Percentiles rank a stretch among this genome's conserved stretches.
Conservation (phyloP, 35 echinoderm and acorn worm species). For the Stichopus chloronotus region DNA sequence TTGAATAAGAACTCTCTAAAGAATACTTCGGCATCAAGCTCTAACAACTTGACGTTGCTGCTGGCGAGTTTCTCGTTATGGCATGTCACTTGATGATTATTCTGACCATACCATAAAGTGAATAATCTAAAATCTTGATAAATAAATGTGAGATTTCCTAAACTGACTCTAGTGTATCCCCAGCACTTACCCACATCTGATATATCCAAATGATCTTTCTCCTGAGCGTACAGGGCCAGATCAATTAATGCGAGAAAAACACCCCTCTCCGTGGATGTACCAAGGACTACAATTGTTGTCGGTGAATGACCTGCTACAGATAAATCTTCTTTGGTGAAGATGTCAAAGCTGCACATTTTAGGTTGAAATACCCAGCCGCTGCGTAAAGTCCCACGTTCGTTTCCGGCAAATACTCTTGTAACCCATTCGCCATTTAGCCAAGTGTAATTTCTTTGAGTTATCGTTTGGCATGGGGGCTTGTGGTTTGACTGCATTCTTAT, state of each 20-base stretch:
- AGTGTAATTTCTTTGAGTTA: background rate
- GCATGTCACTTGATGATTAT: background rate
- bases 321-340: constrained; percentile 18
- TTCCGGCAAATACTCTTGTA: background rate
- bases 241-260: constrained; percentile 36
- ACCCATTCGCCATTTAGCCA: constrained; percentile 28
- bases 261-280: constrained; percentile 25
- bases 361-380: constrained; percentile 44
- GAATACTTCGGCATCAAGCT: background rate
- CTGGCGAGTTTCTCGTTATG: background rate
- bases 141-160: constrained; percentile 20
- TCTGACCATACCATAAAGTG: background rate
- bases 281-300: constrained; percentile 8
- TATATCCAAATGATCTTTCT: background rate
- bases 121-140: constrained; percentile 41
- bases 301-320: background rate
- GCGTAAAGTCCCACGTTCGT: constrained; percentile 22
- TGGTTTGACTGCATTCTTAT: background rate
- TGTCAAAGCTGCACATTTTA: constrained; percentile 36
- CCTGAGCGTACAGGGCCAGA: background rate
- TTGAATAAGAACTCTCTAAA: background rate
- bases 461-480: background rate
- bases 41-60: background rate
- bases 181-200: constrained; percentile 35
- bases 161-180: constrained; percentile 11